Base-by-base conservation (phyloP, 2,113 vertebrate genomes). In the Atherinomorus stipes region DNA sequence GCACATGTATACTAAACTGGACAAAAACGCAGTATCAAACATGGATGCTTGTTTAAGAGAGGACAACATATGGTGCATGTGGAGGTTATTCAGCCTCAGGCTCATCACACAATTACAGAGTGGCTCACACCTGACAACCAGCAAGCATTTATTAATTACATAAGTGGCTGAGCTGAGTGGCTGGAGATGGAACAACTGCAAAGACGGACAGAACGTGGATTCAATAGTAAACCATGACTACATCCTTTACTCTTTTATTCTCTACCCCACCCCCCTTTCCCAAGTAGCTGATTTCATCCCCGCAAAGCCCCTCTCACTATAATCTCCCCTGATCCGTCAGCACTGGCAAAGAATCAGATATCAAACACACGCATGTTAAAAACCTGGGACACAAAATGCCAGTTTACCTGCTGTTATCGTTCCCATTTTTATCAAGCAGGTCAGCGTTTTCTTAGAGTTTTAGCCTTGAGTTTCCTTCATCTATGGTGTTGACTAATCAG, bases 271-370 rank as follows among this genome's bases (percentile, higher is more conserved):
- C 64, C 74, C 61, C 37, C 13, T 53, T 47, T 34, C 64, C 75
- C 85, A 91, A 92, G 89, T 92, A 90, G 89, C 87, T 84, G 89
- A 91, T 89, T 91, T 90, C 82, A 92, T 89, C 89, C 77, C 79
- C 40, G 84, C 79, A 90, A 91, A 90, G 84, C 84, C 89, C 89
- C 76, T 89, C 84, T 87, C 84, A 63, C 86, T 75, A 81, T 90
- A 90, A 92, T 93, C 91, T 89, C 69, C 80, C 21, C 65, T 88
- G 87, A 93, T 91, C 90, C 77, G 26, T 81, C 76, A 83, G 74
- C 80, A 80, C 78, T 85, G 81, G 83, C 81, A 88, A 83, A 85
- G 84, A 85, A 71, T 91, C 84, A 86, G 62, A 90, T 89, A 83
- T 85, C 83, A 89, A 73, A 88, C 66, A 63, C 68, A 64, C 37